Evolutionary conservation across 37 sponge, comb jelly and placozoan species (phyloP), one percentile per base, ranked within the genome.

Genomic region (Chondrilla cf. caribensis): DNA sequence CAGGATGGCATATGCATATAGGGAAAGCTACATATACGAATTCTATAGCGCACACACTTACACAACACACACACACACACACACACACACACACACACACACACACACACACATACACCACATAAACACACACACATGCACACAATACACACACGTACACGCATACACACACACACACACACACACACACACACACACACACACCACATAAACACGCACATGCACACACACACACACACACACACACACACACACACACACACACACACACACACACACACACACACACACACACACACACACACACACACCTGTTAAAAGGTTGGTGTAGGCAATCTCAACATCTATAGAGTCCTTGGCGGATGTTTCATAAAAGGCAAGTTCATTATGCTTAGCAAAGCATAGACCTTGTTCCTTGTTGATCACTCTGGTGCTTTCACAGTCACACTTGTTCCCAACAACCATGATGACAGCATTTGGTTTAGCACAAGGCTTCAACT

Each of bases 351-450:
- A 3, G 32, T 68, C 70, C 37, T 8, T 2, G 37, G 70, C 70
- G 18, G 70, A 68, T 14, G 70, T 68, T 29, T 68, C 70, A 68
- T 35, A 35, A 37, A 68, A 68, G 4, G 35, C 3, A 19, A 68
- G 7, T 3, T 2, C 1, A 37, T 68, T 68, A 31, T 51, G 41
- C 79, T 57, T 39, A 44, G 82, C 38, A 86, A 89, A 95, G n/a
- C n/a, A n/a, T n/a, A n/a, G n/a, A n/a, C n/a, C n/a, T n/a, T n/a
- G n/a, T 14, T 38, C 80, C 58, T 90, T 87, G 18, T 93, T 89
- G 81, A 88, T 91, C 6, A 93, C 96, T 38, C 93, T 95, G 35
- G 93, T 87, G n/a, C 95, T 96, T 44, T 92, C 98, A 79, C 98
- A 67, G 39, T 77, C n/a, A n/a, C n/a, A n/a, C n/a, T n/a, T n/a